Conservation (phyloP, 2,888 invertebrate species). For the Apomyelois bistriatella region DNA sequence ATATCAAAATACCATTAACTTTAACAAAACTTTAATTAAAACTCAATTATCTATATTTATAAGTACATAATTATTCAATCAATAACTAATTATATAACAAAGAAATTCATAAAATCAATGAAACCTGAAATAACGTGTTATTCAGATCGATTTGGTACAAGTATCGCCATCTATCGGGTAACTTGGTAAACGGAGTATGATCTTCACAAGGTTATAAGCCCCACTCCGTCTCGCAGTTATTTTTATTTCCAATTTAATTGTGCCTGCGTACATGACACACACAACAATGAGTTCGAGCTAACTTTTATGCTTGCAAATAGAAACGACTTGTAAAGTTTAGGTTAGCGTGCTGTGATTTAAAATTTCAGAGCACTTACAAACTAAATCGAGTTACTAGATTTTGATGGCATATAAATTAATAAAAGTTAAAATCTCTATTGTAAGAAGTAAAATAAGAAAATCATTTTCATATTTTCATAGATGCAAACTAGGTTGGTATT, state of each 20-base stretch:
- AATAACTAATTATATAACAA: neutral
- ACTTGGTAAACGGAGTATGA: constrained; percentile 47
- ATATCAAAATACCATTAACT: neutral
- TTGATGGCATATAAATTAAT: no score
- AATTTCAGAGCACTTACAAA: neutral
- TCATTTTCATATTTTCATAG: no score
- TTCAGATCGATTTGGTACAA: constrained; percentile 35
- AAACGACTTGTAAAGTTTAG: neutral
- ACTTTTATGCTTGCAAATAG: neutral
- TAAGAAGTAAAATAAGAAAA: no score
- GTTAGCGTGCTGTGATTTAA: neutral
- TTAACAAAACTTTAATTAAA: neutral
- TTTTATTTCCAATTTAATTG: constrained; percentile 28
- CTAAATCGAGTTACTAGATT: no score
- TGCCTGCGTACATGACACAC: constrained; percentile 19
- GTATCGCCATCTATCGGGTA: constrained; percentile 60
- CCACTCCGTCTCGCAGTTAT: constrained; percentile 24
- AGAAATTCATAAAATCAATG: constrained; percentile 18
- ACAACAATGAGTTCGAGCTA: neutral
- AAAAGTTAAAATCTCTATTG: no score
- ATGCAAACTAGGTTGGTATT: no score
- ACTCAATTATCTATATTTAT: neutral
- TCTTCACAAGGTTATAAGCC: constrained; percentile 40
- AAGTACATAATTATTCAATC: constrained; percentile 10
- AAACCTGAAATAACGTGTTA: constrained; percentile 34